Evolutionary conservation across 2,888 invertebrate species (phyloP).

Genomic region (Eupithecia pulchellata): DNA sequence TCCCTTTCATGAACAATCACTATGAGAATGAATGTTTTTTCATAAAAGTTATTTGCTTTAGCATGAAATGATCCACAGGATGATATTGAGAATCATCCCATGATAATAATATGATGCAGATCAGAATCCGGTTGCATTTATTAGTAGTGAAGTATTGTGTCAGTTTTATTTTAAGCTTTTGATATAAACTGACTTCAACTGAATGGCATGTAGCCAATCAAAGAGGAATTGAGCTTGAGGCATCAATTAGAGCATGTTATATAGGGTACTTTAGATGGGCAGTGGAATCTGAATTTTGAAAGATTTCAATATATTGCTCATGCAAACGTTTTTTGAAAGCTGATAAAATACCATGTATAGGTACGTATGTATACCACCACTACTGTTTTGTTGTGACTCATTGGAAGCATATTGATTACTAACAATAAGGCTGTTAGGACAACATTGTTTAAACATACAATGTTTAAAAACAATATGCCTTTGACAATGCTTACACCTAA

Average conservation of each 20-base stretch:
- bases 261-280: neutral
- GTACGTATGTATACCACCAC: neutral
- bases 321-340: neutral
- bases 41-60: constrained; percentile 73
- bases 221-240: neutral
- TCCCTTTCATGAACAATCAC: constrained; percentile 79
- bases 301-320: neutral
- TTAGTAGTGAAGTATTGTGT: neutral
- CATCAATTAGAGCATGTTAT: neutral
- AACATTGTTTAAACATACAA: neutral
- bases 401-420: neutral
- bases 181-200: constrained; percentile 4
- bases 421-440: neutral
- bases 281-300: neutral
- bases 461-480: neutral
- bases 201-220: neutral
- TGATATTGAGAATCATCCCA: constrained; percentile 63
- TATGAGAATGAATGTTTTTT: constrained; percentile 77
- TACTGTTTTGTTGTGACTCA: neutral
- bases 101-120: constrained; percentile 76
- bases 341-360: neutral
- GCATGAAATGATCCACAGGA: constrained; percentile 75
- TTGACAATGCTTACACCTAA: neutral
- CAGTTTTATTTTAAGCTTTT: neutral
- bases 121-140: neutral